Conservation (phyloP, 37 sponge, comb jelly and placozoan species). For the Halichondria panicea region DNA sequence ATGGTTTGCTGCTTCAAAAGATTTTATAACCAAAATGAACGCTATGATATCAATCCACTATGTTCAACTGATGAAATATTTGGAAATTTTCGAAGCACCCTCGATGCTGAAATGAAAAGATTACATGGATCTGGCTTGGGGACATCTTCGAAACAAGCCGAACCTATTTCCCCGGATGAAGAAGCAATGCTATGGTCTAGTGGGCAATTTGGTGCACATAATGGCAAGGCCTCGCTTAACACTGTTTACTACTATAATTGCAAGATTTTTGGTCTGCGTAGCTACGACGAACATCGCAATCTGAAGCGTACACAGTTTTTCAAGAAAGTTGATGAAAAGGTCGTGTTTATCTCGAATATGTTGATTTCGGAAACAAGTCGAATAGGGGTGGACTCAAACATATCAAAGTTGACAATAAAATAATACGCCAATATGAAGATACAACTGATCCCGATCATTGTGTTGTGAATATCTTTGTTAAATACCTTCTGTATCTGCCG, state of each 20-base stretch:
- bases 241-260: conserved; percentile 36
- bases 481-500: conserved; percentile 3
- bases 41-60: conserved; percentile 9
- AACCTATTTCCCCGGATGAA: conserved; percentile 39
- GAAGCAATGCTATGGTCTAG: conserved; percentile 32
- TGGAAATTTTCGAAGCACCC: conserved; percentile 17
- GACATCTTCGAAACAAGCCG: conserved; percentile 16
- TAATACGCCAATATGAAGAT: conserved; percentile 28
- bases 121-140: conserved; percentile 36
- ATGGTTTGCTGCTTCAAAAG: conserved; percentile 43
- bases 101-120: conserved; percentile 51
- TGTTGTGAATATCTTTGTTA: conserved; percentile 25
- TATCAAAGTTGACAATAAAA: conserved; percentile 21
- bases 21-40: conserved; percentile 3
- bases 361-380: conserved; percentile 27
- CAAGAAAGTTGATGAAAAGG: conserved; percentile 23
- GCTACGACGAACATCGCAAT: conserved; percentile 31
- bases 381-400: conserved; percentile 46
- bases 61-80: conserved; percentile 16
- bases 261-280: conserved; percentile 22
- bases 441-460: conserved; percentile 21
- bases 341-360: conserved; percentile 24
- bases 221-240: conserved; percentile 20
- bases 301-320: conserved; percentile 18
- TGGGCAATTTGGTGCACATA: conserved; percentile 20